phyloP scores from a whole-genome alignment of 2,113 vertebrate species.

The Eupsittula cactorum region DNA sequence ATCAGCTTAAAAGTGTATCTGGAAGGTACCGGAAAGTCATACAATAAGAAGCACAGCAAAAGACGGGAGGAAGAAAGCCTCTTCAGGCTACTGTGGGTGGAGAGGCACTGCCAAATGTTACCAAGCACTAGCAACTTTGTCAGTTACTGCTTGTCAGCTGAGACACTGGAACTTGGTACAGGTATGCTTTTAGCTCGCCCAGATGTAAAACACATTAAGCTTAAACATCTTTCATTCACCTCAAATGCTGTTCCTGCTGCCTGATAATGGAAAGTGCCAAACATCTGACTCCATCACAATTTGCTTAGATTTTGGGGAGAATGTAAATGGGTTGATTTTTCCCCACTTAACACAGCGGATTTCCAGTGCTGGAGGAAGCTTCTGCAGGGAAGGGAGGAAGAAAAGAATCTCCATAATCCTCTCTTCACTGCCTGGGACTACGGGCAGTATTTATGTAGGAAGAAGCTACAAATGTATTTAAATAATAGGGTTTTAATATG shows the following conservation, averaged over 20 bases:
- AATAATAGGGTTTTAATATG: not conserved
- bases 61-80: not conserved
- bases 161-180: not conserved
- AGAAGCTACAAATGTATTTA: not conserved
- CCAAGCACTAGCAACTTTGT: not conserved
- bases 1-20: slow-evolving; percentile 95
- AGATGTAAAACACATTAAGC: not conserved
- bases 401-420: not conserved
- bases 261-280: not conserved
- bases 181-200: not conserved
- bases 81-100: not conserved
- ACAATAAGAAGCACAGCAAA: not conserved
- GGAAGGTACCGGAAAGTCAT: not conserved
- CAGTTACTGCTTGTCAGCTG: not conserved
- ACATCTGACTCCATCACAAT: not conserved
- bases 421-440: not conserved
- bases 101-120: not conserved
- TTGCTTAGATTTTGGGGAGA: not conserved
- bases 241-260: not conserved
- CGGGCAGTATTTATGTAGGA: not conserved
- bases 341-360: not conserved
- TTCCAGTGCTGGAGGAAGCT: not conserved
- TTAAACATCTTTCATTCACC: not conserved
- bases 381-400: not conserved
- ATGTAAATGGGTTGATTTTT: not conserved